Evolutionary conservation across 2,888 invertebrate species (phyloP), one percentile per base, ranked within the genome.

Genomic region (Glaucopsyche alexis): DNA sequence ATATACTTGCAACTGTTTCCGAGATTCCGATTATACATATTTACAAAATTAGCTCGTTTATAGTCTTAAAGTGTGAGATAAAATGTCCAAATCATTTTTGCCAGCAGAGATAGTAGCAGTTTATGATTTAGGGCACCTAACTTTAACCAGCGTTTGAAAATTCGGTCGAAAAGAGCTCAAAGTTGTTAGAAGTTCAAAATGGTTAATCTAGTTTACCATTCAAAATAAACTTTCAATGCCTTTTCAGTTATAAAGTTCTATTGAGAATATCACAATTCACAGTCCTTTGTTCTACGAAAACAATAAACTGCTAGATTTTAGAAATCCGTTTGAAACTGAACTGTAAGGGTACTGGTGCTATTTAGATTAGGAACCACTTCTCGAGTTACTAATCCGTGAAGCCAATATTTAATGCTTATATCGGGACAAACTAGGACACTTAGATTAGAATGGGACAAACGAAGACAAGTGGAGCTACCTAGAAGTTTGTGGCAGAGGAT

Each of bases 381-480:
- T 38, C 60, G 1, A 55, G 52, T 60, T 29, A 60, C 29, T 60
- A 60, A 60, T 38, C 60, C 29, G 38, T 60, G 60, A 38, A 60
- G 60, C 60, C 60, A 60, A 60, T 60, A 38, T 60, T 60, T 60
- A 38, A 60, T 60, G 29, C 60, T 60, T 14, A 60, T 29, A 60
- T 60, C 38, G 29, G 60, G 29, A 60, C 60, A 60, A 60, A 60
- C 60, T 29, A 5, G 29, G 29, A 60, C 6, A 60, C 29, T 60
- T 60, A 29, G 60, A 29, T 60, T 29, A 29, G 60, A 60, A 38
- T 38, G 13, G 60, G 29, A 60, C 11, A 29, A 29, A 29, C 29
- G 29, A 19, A 19, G 19, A 19, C 55, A 55, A 16, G 19, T 52
- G 8, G 52, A 52, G 4, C 19, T n/a, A n/a, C n/a, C n/a, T 52